These are phyloP conservation scores for Ormia ochracea DNA, from an alignment of 2,888 invertebrate species.

Conservation along the genomic window DNA sequence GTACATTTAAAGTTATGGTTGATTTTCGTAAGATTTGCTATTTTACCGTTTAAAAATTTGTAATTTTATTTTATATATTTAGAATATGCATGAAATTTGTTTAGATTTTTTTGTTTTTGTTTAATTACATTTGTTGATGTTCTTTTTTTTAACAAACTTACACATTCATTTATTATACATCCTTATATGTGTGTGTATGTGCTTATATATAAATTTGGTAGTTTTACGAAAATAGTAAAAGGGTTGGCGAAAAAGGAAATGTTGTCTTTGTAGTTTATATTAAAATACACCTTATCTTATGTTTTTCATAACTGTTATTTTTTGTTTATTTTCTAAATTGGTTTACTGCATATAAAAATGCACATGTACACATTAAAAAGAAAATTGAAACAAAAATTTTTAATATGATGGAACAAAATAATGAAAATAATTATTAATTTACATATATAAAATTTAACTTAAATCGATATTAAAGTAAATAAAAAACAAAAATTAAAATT, in stretches of 20 bases:
- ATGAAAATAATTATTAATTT: conserved; percentile 46
- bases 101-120: conserved; percentile 45
- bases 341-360: conserved; percentile 40
- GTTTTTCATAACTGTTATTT: conserved; percentile 3
- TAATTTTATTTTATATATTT: conserved; percentile 47
- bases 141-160: conserved; percentile 33
- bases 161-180: conserved; percentile 27
- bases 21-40: conserved; percentile 50
- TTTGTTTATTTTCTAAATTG: conserved; percentile 47
- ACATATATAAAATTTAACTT: conserved; percentile 37
- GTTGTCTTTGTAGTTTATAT: conserved; percentile 18
- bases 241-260: background rate
- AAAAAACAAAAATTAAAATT: conserved; percentile 11
- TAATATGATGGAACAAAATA: conserved; percentile 6
- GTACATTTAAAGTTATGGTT: conserved; percentile 57
- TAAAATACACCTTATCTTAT: conserved; percentile 44
- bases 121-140: conserved; percentile 18
- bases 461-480: conserved; percentile 40
- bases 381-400: conserved; percentile 30
- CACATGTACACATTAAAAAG: conserved; percentile 22
- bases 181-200: too few species aligned
- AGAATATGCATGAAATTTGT: conserved; percentile 59
- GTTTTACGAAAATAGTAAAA: conserved; percentile 1
- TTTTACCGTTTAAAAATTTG: conserved; percentile 53
- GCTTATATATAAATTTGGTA: conserved; percentile 19